phyloP scores from a whole-genome alignment of 2,888 invertebrate species.

The Apotomis betuletana region DNA sequence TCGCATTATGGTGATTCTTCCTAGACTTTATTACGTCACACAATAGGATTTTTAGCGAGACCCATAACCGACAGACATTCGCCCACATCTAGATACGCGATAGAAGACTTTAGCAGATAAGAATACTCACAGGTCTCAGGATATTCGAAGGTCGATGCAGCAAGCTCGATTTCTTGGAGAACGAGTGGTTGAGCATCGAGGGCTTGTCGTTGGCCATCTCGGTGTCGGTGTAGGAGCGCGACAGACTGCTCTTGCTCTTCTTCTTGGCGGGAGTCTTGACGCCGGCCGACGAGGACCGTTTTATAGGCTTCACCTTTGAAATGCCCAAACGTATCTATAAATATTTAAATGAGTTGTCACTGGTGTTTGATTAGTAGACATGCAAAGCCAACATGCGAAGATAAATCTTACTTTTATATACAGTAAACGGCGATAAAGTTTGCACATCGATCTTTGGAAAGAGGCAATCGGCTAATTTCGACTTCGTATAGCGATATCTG shows the following conservation, averaged over 20 bases:
- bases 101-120: not conserved
- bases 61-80: too few species aligned
- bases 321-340: conserved; percentile 80
- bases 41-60: too few species aligned
- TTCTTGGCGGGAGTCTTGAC: conserved; percentile 73
- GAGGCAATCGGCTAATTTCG: too few species aligned
- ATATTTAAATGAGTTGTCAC: conserved; percentile 53
- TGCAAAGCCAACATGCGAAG: conserved; percentile 8
- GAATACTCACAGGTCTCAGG: conserved; percentile 86
- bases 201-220: conserved; percentile 80
- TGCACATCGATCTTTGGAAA: too few species aligned
- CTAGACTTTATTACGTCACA: too few species aligned
- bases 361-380: conserved; percentile 8
- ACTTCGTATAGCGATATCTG: too few species aligned
- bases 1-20: too few species aligned
- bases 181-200: conserved; percentile 83
- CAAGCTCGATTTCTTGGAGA: conserved; percentile 82
- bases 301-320: conserved; percentile 78
- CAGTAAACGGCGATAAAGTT: too few species aligned
- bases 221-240: conserved; percentile 72
- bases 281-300: conserved; percentile 73
- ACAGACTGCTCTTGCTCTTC: conserved; percentile 72
- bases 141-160: conserved; percentile 88
- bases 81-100: too few species aligned
- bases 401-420: too few species aligned